These are phyloP conservation scores for Lordiphosa clarofinis DNA, from an alignment of 1,140 invertebrate genomes.

Conservation along the genomic window DNA sequence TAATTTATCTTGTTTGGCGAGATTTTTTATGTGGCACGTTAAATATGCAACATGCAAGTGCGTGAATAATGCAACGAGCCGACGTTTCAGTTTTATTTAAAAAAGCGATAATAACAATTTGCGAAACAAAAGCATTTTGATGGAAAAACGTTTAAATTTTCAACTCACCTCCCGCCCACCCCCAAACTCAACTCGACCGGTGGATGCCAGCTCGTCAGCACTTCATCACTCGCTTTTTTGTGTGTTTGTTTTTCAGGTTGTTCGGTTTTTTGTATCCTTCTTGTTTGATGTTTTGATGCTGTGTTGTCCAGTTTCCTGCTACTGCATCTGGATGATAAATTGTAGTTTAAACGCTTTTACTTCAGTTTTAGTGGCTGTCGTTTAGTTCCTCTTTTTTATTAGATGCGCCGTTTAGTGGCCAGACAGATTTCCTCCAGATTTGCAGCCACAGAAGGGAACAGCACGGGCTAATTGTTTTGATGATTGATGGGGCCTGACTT, in stretches of 20 bases:
- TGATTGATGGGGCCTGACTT: slow-evolving; percentile 52
- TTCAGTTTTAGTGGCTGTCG: slow-evolving; percentile 68
- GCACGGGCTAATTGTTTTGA: slow-evolving; percentile 52
- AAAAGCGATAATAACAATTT: slow-evolving; percentile 74
- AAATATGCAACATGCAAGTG: slow-evolving; percentile 71
- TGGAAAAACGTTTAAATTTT: slow-evolving; percentile 70
- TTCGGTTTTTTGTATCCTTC: slow-evolving; percentile 14
- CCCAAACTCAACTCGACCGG: slow-evolving; percentile 1
- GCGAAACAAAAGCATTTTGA: slow-evolving; percentile 58
- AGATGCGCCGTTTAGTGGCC: slow-evolving; percentile 61
- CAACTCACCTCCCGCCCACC: slow-evolving; percentile 22
- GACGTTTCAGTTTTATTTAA: slow-evolving; percentile 64
- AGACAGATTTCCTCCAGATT: slow-evolving; percentile 44
- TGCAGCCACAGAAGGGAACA: slow-evolving; percentile 12
- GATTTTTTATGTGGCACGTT: slow-evolving; percentile 69
- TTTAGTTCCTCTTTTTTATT: slow-evolving; percentile 64
- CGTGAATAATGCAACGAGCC: slow-evolving; percentile 66
- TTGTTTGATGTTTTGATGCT: slow-evolving; percentile 19
- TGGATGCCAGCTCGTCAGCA: slow-evolving; percentile 43
- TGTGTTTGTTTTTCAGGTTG: slow-evolving; percentile 21
- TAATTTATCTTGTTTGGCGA: slow-evolving; percentile 77
- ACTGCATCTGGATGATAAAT: slow-evolving; percentile 58
- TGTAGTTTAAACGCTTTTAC: slow-evolving; percentile 74
- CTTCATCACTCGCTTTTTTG: slow-evolving; percentile 59
- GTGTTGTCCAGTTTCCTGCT: slow-evolving; percentile 20